Base-by-base conservation (phyloP, 2,113 vertebrate genomes). In the Dolichallabes microphthalmus region DNA sequence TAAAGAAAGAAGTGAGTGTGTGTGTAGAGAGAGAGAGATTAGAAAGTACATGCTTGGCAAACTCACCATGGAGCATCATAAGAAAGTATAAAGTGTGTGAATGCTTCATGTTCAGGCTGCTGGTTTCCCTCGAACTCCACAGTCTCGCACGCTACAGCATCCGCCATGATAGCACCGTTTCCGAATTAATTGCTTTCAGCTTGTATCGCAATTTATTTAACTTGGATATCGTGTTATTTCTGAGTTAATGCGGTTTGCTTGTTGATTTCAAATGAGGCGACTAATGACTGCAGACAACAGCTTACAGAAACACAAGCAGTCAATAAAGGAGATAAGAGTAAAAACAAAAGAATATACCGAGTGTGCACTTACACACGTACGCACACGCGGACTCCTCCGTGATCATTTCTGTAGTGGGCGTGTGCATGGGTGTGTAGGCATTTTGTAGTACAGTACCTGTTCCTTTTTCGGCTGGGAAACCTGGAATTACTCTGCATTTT, bases 181-280 rank as follows among this genome's bases (percentile, higher is more conserved):
- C 25, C 27, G 5, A 53, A 61, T 32, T 12, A 35, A 69, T 32
- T 52, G 61, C 61, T 30, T 52, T 30, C 17, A n/a, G 45, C 61
- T 20, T 30, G 78, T 50, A 20, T 3, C 14, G 17, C 50, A 6
- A 50, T 75, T 20, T 64, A 39, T 63, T 76, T 14, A 27, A 25
- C 57, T n/a, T 60, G 52, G 14, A 30, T 61, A 19, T 75, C 6
- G 6, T 63, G 39, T 22, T 76, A 63, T 75, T 84, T 64, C 76
- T 63, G 69, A 63, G n/a, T 52, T 75, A 22, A 75, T 14, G 52
- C 13, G 12, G n/a, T 76, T 84, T 30, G 3, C 57, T 30, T 30
- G 82, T 83, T 50, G 39, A 52, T 52, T 76, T 63, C 57, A 22
- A 75, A 83, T 32, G 57, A 75, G 39, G 58, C 25, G 13, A 76